Base-by-base conservation (phyloP, 2,888 invertebrate genomes). In the Luperina nickerlii region DNA sequence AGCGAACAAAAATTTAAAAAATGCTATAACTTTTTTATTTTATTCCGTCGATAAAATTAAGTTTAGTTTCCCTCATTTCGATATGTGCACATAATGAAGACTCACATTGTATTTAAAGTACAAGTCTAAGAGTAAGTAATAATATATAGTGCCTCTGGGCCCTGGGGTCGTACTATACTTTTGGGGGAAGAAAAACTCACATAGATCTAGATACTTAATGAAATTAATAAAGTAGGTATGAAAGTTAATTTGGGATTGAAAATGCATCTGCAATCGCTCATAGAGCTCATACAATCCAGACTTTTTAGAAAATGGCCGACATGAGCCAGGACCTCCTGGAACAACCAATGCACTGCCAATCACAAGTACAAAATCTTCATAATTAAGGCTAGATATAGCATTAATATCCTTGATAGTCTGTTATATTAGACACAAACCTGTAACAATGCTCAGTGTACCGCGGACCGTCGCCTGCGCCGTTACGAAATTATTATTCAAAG, bases 401-500 rank as follows among this genome's bases (percentile, higher is more conserved):
- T 63, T 72, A 42, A 66, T 83, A 85, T 83, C 87, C 87, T 85
- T 85, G 88, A 84, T 87, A 60, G 57, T 51, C 76, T 74, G 72
- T 79, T 85, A 85, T 86, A 86, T 86, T 87, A 87, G 81, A 78
- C 81, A 78, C 81, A 63, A 67, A 78, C 69, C 78, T 78, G 67
- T 74, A 78, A 86, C 86, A 86, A 87, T 76, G 78, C 68, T 84
- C 86, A 86, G 86, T 86, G 74, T 84, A 71, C 60, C 85, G 73
- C 71, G 42, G 63, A 67, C 81, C 78, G 85, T 62, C 81, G 85
- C 74, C 80, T 77, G 76, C 84, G 87, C 75, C 51, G 85, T 70
- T 63, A 62, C 74, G 1, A 73, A 73, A 68, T 85, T 57, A 78
- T 74, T 87, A 87, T 84, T 73, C 80, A 79, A 63, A 72, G 71